Conservation (phyloP, 2,888 invertebrate species). For the Paralinhomoeus sp. region DNA sequence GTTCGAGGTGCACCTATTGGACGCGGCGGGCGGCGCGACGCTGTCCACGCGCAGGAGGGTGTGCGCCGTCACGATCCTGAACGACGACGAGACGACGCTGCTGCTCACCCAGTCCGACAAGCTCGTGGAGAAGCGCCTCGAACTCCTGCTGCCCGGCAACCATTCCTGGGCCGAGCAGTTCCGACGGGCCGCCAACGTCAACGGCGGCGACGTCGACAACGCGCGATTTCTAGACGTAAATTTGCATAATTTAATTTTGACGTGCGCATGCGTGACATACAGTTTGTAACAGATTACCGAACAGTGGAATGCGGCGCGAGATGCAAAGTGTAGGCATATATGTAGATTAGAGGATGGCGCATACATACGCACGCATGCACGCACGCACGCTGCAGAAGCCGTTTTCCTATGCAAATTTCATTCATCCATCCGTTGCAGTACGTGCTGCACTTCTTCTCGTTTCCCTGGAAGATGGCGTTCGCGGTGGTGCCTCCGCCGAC, state of each 20-base stretch:
- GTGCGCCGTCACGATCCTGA: slow-evolving; percentile 34
- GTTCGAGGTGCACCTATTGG: slow-evolving; percentile 35
- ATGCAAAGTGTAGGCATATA: no score
- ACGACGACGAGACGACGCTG: slow-evolving; percentile 34
- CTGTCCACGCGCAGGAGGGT: slow-evolving; percentile 23
- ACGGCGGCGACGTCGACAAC: slow-evolving; percentile 36
- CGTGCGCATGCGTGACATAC: no score
- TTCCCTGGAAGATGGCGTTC: slow-evolving; percentile 37
- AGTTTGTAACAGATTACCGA: no score
- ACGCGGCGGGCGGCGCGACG: slow-evolving; percentile 30
- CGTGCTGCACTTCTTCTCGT: slow-evolving; percentile 35
- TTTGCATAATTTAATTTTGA: neutral
- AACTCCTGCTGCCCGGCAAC: slow-evolving; percentile 33
- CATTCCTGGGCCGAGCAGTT: slow-evolving; percentile 35
- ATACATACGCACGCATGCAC: no score
- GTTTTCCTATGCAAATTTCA: no score
- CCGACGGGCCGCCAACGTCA: slow-evolving; percentile 34
- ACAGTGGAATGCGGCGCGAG: no score
- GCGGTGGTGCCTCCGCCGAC: slow-evolving; percentile 34
- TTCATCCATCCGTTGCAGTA: no score
- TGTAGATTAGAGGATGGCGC: no score
- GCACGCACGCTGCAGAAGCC: no score
- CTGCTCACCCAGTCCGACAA: slow-evolving; percentile 34
- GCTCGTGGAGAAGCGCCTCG: slow-evolving; percentile 17
- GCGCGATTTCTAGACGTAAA: slow-evolving; percentile 17